Conservation (phyloP, 2,888 invertebrate species). For the Drosophila rubida region DNA sequence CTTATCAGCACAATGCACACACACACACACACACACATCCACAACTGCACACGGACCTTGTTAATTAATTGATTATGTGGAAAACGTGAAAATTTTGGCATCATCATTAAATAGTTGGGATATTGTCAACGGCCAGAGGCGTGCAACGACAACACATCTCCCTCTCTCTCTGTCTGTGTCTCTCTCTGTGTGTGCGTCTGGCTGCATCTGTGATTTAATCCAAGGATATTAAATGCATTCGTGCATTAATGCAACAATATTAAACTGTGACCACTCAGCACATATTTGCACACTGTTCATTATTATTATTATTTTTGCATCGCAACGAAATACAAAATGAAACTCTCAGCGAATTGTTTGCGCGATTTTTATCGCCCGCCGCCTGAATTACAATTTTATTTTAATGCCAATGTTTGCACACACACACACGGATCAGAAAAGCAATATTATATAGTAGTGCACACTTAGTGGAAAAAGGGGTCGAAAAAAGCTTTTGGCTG, state of each 20-base stretch:
- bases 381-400: constrained; percentile 44
- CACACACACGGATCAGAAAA: constrained; percentile 7
- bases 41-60: background rate
- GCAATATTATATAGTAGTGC: constrained; percentile 1
- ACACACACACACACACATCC: no score
- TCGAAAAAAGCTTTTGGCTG: constrained; percentile 31
- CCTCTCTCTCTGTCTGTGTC: background rate
- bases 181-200: no score
- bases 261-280: constrained; percentile 14
- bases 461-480: constrained; percentile 12
- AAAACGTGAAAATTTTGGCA: constrained; percentile 2
- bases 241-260: constrained; percentile 51
- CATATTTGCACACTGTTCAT: constrained; percentile 39
- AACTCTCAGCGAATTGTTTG: constrained; percentile 4
- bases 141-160: background rate
- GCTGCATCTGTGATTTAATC: constrained; percentile 38
- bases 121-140: background rate
- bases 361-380: constrained; percentile 19
- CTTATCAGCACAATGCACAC: constrained; percentile 6
- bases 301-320: constrained; percentile 5
- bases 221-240: constrained; percentile 55
- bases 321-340: background rate
- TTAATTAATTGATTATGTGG: constrained; percentile 37
- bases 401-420: constrained; percentile 45
- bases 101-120: constrained; percentile 4